These are phyloP conservation scores for Campylomormyrus tamandua DNA, from an alignment of 2,113 vertebrate genomes.

Conservation along the genomic window DNA sequence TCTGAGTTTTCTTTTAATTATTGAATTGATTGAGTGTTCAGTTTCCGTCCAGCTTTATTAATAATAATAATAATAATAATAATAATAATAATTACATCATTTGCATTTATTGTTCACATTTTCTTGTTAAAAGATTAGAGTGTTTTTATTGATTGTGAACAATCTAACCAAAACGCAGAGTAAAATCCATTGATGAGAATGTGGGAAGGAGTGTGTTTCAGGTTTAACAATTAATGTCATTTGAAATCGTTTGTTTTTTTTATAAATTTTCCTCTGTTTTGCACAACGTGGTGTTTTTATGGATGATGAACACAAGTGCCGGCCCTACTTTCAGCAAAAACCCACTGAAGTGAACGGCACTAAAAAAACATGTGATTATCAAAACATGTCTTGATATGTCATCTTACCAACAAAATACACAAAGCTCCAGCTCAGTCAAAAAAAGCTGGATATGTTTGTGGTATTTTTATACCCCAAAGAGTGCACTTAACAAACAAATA, in stretches of 20 bases:
- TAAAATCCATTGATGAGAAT: not conserved
- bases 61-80: not conserved
- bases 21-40: too few species aligned
- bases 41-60: not conserved
- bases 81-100: not conserved
- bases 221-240: not conserved
- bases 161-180: not conserved
- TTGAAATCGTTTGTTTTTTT: not conserved
- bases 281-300: not conserved
- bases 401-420: not conserved
- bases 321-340: not conserved
- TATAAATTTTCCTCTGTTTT: not conserved
- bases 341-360: not conserved
- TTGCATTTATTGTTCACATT: not conserved
- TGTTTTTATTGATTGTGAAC: not conserved
- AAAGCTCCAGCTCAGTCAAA: not conserved
- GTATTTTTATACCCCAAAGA: not conserved
- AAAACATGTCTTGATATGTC: not conserved
- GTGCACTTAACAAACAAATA: not conserved
- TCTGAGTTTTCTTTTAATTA: not conserved
- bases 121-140: not conserved
- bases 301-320: not conserved
- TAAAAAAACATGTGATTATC: not conserved
- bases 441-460: not conserved
- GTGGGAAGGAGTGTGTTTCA: not conserved